These are phyloP conservation scores for Diadema setosum DNA, from an alignment of 35 echinoderm and acorn worm species.

Conservation along the genomic window DNA sequence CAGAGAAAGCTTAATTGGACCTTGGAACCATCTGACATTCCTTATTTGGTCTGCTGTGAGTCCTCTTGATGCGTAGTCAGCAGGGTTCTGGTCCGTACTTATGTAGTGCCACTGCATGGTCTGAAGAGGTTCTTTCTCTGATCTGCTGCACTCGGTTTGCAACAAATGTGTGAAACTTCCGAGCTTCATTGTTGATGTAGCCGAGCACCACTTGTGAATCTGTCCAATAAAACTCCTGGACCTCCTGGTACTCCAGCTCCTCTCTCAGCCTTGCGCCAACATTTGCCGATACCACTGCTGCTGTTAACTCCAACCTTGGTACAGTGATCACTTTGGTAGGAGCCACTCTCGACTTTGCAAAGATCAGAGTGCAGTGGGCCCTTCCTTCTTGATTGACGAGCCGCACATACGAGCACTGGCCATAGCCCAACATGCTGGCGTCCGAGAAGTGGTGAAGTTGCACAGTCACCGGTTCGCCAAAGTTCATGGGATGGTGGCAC, in stretches of 20 bases:
- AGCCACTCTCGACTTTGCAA: slow-evolving; percentile 35
- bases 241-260: slow-evolving; percentile 10
- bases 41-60: slow-evolving; percentile 1
- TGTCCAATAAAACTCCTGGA: slow-evolving; percentile 51
- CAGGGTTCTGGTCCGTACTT: slow-evolving; percentile 39
- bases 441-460: slow-evolving; percentile 81
- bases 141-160: slow-evolving; percentile 63
- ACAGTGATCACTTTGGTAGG: slow-evolving; percentile 42
- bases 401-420: slow-evolving; percentile 48
- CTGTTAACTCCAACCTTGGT: slow-evolving; percentile 64
- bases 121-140: slow-evolving; percentile 10
- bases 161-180: slow-evolving; percentile 61
- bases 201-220: slow-evolving; percentile 42
- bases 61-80: slow-evolving; percentile 61
- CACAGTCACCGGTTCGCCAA: background rate
- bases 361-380: slow-evolving; percentile 30
- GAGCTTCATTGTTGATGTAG: slow-evolving; percentile 69
- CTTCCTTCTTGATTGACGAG: background rate
- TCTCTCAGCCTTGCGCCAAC: slow-evolving; percentile 48
- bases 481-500: slow-evolving; percentile 40
- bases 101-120: slow-evolving; percentile 72
- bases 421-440: slow-evolving; percentile 49
- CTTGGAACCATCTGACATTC: slow-evolving; percentile 24
- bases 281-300: slow-evolving; percentile 55
- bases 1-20: slow-evolving; percentile 51